A percentile compares a stretch with the other conserved stretches of the same genome.
phyloP scores from a whole-genome alignment of 2,113 vertebrate genomes.

The Parus major region DNA sequence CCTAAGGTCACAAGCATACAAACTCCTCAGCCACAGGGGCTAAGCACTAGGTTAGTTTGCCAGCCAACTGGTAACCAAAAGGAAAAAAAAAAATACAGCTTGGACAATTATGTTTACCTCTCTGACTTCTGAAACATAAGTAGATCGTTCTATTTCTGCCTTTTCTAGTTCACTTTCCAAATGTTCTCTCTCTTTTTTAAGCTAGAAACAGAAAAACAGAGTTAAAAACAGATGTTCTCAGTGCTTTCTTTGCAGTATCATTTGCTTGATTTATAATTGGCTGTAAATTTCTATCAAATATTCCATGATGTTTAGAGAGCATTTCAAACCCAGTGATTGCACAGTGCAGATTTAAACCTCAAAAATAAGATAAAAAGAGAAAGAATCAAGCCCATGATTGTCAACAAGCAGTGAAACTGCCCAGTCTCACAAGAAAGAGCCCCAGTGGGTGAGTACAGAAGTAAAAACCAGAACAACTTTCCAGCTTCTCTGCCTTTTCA shows the following conservation, averaged over 20 bases:
- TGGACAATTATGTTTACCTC: conserved; percentile 80
- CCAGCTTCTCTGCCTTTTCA: background rate
- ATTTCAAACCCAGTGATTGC: background rate
- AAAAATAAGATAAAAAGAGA: background rate
- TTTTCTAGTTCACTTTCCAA: conserved; percentile 92
- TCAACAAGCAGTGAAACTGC: background rate
- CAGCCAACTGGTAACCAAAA: conserved; percentile 44
- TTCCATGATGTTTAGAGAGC: background rate
- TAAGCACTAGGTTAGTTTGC: conserved; percentile 45
- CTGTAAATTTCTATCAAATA: background rate
- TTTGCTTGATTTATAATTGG: background rate
- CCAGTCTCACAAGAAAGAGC: background rate
- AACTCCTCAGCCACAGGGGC: conserved; percentile 34
- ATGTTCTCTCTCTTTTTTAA: conserved; percentile 89
- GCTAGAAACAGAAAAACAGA: conserved; percentile 72
- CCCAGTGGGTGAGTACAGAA: background rate
- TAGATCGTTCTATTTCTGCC: conserved; percentile 91
- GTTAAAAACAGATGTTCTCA: conserved; percentile 3
- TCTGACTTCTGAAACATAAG: conserved; percentile 93
- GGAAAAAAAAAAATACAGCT: background rate
- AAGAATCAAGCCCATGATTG: background rate
- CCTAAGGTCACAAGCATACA: conserved; percentile 52
- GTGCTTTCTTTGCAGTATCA: background rate
- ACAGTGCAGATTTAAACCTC: background rate
- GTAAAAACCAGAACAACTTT: background rate